Conservation (phyloP, 2,797 vertebrate species). For the Mionectes olivaceus region DNA sequence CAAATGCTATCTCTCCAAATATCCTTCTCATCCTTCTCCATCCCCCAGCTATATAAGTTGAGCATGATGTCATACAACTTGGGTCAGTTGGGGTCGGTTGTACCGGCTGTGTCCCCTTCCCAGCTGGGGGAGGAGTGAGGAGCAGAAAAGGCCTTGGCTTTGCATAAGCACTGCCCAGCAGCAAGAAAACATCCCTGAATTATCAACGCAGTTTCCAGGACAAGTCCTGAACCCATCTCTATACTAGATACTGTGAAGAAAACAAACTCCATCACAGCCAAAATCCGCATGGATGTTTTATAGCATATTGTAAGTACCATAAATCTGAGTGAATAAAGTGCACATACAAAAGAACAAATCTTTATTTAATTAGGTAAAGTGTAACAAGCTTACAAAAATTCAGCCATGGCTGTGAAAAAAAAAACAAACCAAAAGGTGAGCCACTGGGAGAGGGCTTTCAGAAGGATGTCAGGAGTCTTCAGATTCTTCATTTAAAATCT, state of each 20-base stretch:
- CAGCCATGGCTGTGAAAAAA: background rate
- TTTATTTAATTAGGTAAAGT: background rate
- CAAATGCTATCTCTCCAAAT: background rate
- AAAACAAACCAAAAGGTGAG: background rate
- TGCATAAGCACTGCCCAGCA: background rate
- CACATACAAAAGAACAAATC: background rate
- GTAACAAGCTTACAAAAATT: background rate
- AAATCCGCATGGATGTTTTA: background rate
- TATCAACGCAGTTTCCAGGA: background rate
- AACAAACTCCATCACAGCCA: background rate
- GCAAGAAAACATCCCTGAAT: background rate
- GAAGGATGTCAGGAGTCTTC: background rate
- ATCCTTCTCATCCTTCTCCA: background rate
- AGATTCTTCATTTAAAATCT: background rate
- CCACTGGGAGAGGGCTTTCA: background rate
- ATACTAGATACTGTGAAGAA: background rate
- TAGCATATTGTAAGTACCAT: background rate
- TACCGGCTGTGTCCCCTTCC: background rate
- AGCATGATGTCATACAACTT: background rate
- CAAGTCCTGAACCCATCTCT: background rate
- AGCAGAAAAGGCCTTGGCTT: background rate
- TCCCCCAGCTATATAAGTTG: background rate
- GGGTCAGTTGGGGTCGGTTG: background rate
- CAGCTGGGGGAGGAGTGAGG: background rate
- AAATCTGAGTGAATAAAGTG: background rate